Evolutionary conservation across 2,113 vertebrate species (phyloP), one percentile per base, ranked within the genome.

Genomic region (Phrynosoma platyrhinos): DNA sequence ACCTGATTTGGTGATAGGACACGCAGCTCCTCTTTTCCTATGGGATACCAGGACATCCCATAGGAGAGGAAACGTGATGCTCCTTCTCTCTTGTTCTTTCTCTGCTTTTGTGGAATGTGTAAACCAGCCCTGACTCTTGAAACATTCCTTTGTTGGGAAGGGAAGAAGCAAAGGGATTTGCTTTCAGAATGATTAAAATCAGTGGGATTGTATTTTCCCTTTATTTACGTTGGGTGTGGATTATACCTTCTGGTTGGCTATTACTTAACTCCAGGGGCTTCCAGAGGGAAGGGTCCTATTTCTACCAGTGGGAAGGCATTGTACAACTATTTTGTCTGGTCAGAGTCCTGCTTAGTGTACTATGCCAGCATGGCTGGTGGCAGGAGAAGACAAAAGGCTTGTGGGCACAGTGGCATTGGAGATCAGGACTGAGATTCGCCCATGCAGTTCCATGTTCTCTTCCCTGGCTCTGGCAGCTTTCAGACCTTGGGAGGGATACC

Each of bases 111-210:
- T 32, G 42, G 69, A 82, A 64, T 42, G 36, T 75, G 40, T 23
- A 47, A 72, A 52, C 25, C 25, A 10, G 53, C 10, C 52, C 52
- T 40, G 86, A 82, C 78, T 91, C 90, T 87, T 78, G 82, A 92
- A 95, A 89, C 83, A 87, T 94, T 96, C 90, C 75, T 1, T 87
- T 53, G 84, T 90, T 85, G 32, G 68, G 78, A 42, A 86, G 83
- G 68, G 92, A 40, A 91, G 85, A 84, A 66, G 4, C 52, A 18
- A 72, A 53, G 32, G 5, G 6, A 64, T 23, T 85, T 53, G 53
- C 40, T 30, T 82, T 87, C 53, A 74, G 55, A 64, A 20, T 30
- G 2, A 79, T 30, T 80, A 30, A 80, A 58, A 80, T 20, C 47
- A 2, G 52, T 3, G 3, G 78, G 55, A 4, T 18, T 58, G 25